Percentiles rank a stretch among this genome's conserved stretches.
Evolutionary conservation across 2,797 vertebrate genomes (phyloP).

Genomic region (Ispidina lecontei): DNA sequence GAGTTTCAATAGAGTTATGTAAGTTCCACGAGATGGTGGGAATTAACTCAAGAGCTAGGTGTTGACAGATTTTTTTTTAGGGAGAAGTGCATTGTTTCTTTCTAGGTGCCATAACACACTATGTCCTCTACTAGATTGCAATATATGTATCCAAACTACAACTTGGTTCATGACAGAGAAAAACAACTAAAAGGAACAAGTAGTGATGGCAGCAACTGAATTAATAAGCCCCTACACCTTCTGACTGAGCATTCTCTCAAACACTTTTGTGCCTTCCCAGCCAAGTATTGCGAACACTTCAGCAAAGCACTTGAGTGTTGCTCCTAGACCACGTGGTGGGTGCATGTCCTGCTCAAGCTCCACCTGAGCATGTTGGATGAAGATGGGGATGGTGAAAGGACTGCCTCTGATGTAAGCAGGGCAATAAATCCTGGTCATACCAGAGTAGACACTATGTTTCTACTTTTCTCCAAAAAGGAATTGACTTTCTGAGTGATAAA

Average conservation of each 20-base stretch:
- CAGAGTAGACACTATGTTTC: not conserved
- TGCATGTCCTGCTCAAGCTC: not conserved
- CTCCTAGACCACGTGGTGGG: fast-evolving
- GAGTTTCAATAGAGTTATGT: not conserved
- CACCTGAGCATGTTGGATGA: not conserved
- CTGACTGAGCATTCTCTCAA: fast-evolving
- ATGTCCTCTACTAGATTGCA: not conserved
- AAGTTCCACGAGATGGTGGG: not conserved
- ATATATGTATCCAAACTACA: not conserved
- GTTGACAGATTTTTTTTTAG: not conserved
- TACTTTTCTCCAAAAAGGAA: not conserved
- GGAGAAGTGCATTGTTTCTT: not conserved
- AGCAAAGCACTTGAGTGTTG: not conserved
- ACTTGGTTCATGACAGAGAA: not conserved
- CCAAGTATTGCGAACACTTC: not conserved
- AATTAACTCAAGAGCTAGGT: not conserved
- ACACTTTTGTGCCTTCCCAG: not conserved
- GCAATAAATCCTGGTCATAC: not conserved
- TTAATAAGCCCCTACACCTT: not conserved
- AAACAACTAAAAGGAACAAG: not conserved
- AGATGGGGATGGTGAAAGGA: not conserved
- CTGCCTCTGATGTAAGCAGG: fast-evolving
- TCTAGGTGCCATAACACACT: not conserved
- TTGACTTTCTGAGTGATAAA: not conserved
- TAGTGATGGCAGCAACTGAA: not conserved